These are phyloP conservation scores for Thymallus thymallus DNA, from an alignment of 2,113 vertebrate species.

Conservation along the genomic window DNA sequence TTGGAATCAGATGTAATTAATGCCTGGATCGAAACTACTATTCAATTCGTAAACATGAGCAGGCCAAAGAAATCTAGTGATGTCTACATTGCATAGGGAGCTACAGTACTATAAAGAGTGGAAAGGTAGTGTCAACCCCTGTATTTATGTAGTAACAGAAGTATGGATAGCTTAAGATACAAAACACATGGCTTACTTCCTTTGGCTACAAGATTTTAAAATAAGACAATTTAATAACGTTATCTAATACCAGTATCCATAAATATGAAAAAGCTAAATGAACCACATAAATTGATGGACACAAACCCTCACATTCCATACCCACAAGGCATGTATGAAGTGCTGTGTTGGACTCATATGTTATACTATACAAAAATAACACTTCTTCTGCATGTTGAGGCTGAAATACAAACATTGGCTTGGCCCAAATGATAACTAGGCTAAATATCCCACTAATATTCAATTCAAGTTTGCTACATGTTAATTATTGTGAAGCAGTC, in stretches of 20 bases:
- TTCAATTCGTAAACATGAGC: too few species aligned
- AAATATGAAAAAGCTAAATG: neutral
- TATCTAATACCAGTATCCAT: neutral
- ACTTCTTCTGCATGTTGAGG: neutral
- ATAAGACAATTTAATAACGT: neutral
- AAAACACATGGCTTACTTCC: neutral
- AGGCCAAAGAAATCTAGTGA: neutral
- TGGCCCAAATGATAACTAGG: neutral
- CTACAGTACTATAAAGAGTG: neutral
- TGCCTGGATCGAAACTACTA: too few species aligned
- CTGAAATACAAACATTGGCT: neutral
- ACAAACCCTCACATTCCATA: neutral
- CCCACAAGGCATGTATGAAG: neutral
- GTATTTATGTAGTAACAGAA: neutral
- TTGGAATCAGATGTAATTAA: too few species aligned
- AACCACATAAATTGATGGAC: neutral
- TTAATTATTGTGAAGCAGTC: neutral
- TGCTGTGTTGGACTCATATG: neutral
- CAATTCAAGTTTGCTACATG: too few species aligned
- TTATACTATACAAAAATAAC: neutral
- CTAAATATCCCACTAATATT: neutral
- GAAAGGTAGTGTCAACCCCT: neutral
- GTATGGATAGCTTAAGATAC: neutral
- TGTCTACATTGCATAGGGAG: neutral
- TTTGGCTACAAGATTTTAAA: neutral